These are phyloP conservation scores for Pantherophis guttatus DNA, from an alignment of 2,113 vertebrate genomes.

Conservation along the genomic window DNA sequence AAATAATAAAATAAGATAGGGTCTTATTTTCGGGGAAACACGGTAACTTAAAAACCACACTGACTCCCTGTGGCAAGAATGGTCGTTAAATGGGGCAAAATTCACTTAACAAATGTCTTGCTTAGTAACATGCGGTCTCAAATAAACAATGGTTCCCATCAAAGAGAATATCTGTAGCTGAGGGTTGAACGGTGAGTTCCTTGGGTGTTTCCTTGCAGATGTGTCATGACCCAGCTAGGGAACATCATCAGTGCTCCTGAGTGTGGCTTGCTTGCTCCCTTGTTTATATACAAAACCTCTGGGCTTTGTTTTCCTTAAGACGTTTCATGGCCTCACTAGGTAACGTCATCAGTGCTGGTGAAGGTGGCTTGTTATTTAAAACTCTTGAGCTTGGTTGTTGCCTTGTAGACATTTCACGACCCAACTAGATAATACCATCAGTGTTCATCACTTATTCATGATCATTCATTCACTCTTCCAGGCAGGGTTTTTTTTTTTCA, in stretches of 20 bases:
- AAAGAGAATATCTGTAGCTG: not conserved
- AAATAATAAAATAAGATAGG: too few relatives aligned
- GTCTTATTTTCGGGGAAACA: too few relatives aligned
- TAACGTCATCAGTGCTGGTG: too few relatives aligned
- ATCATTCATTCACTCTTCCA: not conserved
- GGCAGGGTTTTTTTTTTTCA: not conserved
- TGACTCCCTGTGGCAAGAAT: too few relatives aligned
- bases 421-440: not conserved
- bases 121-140: not conserved
- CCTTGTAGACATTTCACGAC: not conserved
- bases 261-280: too few relatives aligned
- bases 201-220: not conserved
- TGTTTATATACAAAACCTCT: not conserved
- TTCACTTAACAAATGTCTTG: not conserved
- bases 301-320: too few relatives aligned
- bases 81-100: too few relatives aligned
- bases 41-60: too few relatives aligned
- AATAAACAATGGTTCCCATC: not conserved
- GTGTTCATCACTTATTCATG: not conserved
- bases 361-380: not conserved
- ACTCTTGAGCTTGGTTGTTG: not conserved
- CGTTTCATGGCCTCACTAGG: too few relatives aligned
- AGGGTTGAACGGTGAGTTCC: not conserved
- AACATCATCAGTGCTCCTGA: too few relatives aligned
- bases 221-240: too few relatives aligned